Conservation (phyloP, 2,888 invertebrate genomes). For the Dastarcus helophoroides region DNA sequence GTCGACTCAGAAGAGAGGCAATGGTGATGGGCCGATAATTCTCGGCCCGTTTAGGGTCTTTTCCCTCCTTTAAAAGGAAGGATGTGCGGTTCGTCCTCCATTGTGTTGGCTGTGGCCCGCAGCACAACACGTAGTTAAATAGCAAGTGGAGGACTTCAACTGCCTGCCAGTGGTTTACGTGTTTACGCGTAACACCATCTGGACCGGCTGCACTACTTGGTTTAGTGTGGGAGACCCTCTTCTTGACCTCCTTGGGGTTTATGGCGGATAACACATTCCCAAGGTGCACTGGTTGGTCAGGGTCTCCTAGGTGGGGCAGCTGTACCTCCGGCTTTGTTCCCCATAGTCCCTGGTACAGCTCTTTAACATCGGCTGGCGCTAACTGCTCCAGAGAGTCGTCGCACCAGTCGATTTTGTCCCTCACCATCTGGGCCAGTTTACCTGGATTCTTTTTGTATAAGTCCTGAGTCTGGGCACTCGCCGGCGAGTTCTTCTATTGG, state of each 20-base stretch:
- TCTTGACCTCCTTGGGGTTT: conserved; percentile 11
- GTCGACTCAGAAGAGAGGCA: conserved; percentile 20
- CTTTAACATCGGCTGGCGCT: conserved; percentile 10
- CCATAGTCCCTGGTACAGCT: conserved; percentile 22
- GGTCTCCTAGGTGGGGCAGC: conserved; percentile 12
- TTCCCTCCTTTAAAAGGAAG: conserved; percentile 25
- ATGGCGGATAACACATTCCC: conserved; percentile 10
- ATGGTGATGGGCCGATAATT: conserved; percentile 28
- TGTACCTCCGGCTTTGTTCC: conserved; percentile 16
- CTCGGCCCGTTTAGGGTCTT: conserved; percentile 17
- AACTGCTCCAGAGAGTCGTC: conserved; percentile 4
- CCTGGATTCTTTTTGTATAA: conserved; percentile 23
- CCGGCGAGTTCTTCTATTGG: too few relatives aligned
- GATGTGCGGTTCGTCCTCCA: conserved; percentile 27
- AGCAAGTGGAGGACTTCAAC: too few relatives aligned
- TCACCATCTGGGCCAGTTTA: conserved; percentile 20
- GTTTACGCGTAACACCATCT: conserved; percentile 16
- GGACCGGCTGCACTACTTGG: conserved; percentile 17
- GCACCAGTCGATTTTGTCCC: conserved; percentile 17
- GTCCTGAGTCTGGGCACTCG: conserved; percentile 25
- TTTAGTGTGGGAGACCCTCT: conserved; percentile 14
- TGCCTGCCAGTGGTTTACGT: conserved; percentile 12
- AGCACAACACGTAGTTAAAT: conserved; percentile 15
- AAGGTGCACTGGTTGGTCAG: conserved; percentile 3
- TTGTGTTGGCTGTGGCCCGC: conserved; percentile 15